Evolutionary conservation across 2,113 vertebrate genomes (phyloP).

Genomic region (Mobula hypostoma): DNA sequence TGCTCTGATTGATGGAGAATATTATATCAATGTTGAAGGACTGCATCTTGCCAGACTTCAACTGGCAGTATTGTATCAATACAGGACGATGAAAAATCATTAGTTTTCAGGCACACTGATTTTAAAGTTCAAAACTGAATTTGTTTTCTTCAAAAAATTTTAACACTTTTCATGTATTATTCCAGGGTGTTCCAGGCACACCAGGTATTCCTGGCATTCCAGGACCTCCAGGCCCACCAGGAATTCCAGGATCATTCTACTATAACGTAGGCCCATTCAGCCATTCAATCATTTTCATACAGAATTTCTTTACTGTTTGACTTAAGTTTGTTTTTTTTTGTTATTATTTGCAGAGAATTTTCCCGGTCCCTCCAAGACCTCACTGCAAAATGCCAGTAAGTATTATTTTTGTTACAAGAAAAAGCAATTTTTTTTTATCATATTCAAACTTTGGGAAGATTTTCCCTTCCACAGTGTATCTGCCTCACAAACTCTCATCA

Average conservation of each 20-base stretch:
- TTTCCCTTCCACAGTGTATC: not conserved
- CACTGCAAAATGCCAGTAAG: constrained; percentile 28
- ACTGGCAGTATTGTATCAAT: not conserved
- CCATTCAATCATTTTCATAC: not conserved
- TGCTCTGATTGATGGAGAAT: not conserved
- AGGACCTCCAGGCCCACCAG: constrained; percentile 18
- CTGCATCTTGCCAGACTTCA: not conserved
- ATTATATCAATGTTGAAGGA: not conserved
- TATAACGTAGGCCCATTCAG: constrained; percentile 1
- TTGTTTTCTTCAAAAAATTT: not conserved
- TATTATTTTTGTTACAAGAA: not conserved
- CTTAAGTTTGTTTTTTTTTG: not conserved
- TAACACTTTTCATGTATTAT: not conserved
- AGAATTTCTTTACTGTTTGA: not conserved
- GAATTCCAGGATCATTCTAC: constrained; percentile 13
- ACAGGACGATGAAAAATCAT: not conserved
- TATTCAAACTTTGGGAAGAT: not conserved
- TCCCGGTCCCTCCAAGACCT: constrained; percentile 19
- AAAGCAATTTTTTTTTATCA: too few relatives aligned
- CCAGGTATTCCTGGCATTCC: constrained; percentile 1
- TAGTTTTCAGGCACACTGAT: not conserved
- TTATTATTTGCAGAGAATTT: constrained; percentile 23
- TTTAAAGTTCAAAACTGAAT: not conserved
- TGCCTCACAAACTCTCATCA: not conserved
- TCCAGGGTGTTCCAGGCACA: not conserved